These are phyloP conservation scores for Podilymbus podiceps DNA, from an alignment of 2,113 vertebrate species.

Conservation along the genomic window DNA sequence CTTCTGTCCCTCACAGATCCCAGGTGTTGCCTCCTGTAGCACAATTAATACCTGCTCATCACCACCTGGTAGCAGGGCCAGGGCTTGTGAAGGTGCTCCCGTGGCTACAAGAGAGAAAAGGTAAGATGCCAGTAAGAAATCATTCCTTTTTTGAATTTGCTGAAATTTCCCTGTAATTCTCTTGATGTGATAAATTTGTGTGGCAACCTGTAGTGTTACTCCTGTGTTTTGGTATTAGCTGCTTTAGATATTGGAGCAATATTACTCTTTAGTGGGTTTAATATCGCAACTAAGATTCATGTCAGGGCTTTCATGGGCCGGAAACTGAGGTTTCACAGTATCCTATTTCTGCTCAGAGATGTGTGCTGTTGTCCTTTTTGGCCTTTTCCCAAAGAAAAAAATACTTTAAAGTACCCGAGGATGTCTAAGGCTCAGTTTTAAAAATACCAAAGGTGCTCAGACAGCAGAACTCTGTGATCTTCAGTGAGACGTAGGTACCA, in stretches of 20 bases:
- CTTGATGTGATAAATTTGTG: neutral
- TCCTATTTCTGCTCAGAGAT: neutral
- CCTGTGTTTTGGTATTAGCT: neutral
- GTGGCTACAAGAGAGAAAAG: neutral
- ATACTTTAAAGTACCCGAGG: rapidly evolving
- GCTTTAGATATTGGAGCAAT: neutral
- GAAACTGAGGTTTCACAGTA: neutral
- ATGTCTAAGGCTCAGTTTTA: neutral
- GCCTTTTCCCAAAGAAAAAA: neutral
- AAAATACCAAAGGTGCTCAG: neutral
- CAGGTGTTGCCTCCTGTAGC: neutral
- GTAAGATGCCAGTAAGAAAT: neutral
- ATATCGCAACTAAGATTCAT: neutral
- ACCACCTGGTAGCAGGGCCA: neutral
- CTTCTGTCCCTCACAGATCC: neutral
- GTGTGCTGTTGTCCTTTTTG: neutral
- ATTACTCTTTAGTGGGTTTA: neutral
- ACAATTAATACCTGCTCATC: neutral
- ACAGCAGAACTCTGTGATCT: neutral
- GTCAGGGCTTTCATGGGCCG: neutral
- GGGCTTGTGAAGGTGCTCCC: neutral
- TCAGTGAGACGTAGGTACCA: neutral
- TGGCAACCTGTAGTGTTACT: neutral
- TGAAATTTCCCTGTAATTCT: neutral
- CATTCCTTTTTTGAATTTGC: neutral